Conservation (phyloP, 2,113 vertebrate genomes). For the Catagonus wagneri region DNA sequence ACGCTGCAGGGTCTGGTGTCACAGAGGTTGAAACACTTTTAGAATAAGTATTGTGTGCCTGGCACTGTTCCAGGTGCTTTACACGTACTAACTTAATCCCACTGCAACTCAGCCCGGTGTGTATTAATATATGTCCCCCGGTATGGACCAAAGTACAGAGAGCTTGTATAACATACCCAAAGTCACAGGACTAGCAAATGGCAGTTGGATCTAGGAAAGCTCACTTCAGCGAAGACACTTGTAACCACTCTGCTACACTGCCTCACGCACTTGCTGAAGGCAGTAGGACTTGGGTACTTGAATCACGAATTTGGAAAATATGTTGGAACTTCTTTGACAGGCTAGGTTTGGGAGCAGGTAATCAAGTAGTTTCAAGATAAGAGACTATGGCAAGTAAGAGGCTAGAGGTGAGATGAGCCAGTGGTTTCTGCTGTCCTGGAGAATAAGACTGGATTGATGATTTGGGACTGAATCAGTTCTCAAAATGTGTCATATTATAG, state of each 20-base stretch:
- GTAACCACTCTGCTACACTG: background rate
- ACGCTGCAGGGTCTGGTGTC: too few relatives aligned
- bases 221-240: background rate
- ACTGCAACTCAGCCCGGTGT: background rate
- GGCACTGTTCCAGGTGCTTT: background rate
- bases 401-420: background rate
- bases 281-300: background rate
- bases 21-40: background rate
- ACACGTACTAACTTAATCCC: background rate
- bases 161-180: background rate
- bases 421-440: background rate
- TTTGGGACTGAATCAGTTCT: background rate
- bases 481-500: background rate
- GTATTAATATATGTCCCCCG: background rate
- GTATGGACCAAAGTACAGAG: background rate
- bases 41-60: background rate
- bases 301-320: slow-evolving; percentile 15
- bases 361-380: background rate
- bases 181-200: background rate
- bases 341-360: background rate
- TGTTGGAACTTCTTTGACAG: background rate
- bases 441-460: background rate
- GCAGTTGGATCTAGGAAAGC: background rate
- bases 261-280: background rate
- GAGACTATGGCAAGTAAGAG: background rate